Evolutionary conservation across 2,888 invertebrate genomes (phyloP).

Genomic region (Metacarcinus magister): DNA sequence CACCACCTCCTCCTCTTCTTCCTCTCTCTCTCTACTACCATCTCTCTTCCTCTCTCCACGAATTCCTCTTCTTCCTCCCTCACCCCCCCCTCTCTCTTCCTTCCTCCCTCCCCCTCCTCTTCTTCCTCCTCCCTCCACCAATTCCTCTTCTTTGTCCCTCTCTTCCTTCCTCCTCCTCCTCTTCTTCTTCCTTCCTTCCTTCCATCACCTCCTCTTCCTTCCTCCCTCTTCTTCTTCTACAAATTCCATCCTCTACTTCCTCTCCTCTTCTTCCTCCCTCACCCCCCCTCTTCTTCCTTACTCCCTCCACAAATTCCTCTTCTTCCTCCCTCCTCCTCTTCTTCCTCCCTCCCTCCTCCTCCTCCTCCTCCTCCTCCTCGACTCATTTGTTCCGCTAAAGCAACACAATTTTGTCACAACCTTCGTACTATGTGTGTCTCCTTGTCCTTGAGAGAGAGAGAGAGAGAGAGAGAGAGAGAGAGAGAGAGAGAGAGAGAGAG

Average conservation of each 20-base stretch:
- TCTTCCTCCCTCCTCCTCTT: neutral
- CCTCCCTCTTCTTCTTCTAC: neutral
- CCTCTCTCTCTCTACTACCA: neutral
- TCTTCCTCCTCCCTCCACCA: neutral
- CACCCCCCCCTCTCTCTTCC: neutral
- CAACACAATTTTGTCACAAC: neutral
- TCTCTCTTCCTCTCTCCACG: too few relatives aligned
- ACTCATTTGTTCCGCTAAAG: neutral
- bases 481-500: neutral
- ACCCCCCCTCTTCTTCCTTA: neutral
- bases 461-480: conserved; percentile 56
- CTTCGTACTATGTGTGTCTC: neutral
- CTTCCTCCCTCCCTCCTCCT: neutral
- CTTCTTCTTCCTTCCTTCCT: neutral
- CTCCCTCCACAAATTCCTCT: neutral
- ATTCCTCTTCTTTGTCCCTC: neutral
- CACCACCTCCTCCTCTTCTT: neutral
- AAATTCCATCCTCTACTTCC: too few relatives aligned
- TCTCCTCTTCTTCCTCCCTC: neutral
- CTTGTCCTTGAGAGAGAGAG: neutral
- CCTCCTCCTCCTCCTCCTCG: neutral
- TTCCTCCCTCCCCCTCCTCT: neutral
- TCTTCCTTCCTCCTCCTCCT: neutral
- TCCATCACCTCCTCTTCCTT: neutral
- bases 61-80: too few relatives aligned